These are phyloP conservation scores for Uropsilus gracilis DNA, from an alignment of 2,113 vertebrate genomes.

Conservation along the genomic window DNA sequence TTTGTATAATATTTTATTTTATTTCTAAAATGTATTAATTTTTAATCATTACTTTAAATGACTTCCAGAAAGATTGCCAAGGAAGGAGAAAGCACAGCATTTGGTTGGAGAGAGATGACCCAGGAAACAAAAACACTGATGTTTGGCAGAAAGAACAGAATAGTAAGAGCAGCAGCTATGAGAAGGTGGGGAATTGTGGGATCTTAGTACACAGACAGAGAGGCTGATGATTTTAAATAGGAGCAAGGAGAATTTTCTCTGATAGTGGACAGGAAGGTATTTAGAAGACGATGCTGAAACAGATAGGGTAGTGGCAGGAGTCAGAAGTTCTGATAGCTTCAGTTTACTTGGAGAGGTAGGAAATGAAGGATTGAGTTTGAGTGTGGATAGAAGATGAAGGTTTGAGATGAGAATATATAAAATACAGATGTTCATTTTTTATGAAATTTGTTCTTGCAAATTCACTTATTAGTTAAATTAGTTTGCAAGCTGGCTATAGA, in stretches of 20 bases:
- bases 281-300: background rate
- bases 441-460: background rate
- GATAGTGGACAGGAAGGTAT: background rate
- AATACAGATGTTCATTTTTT: background rate
- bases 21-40: background rate
- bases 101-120: background rate
- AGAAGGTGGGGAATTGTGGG: background rate
- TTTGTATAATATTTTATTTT: background rate
- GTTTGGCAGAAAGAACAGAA: background rate
- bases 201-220: background rate
- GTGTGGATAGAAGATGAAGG: background rate
- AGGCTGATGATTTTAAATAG: background rate
- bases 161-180: background rate
- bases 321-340: background rate
- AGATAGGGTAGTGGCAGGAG: background rate
- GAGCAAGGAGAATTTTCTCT: background rate
- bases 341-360: background rate
- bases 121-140: background rate
- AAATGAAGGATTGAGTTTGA: background rate
- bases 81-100: background rate
- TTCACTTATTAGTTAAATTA: background rate
- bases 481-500: background rate
- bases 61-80: background rate
- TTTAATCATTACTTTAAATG: background rate
- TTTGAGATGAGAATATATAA: background rate